Conservation (phyloP, 2,888 invertebrate genomes). For the Pseudoips prasinana region DNA sequence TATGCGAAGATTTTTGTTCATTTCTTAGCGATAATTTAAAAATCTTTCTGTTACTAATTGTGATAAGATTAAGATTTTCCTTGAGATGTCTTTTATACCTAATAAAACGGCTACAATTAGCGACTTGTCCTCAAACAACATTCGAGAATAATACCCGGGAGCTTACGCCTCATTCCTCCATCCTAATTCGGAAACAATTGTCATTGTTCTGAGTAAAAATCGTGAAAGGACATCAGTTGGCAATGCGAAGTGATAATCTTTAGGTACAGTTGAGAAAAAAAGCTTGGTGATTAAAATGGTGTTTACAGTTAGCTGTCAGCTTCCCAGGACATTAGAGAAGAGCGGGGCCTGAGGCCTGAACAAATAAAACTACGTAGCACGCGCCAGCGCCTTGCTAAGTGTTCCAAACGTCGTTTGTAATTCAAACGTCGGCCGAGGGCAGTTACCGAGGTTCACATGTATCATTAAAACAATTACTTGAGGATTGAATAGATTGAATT, state of each 20-base stretch:
- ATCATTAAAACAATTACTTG: too few species aligned
- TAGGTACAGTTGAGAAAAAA: conserved; percentile 6
- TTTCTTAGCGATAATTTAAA: conserved; percentile 3
- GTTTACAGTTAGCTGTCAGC: too few species aligned
- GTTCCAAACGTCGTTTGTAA: too few species aligned
- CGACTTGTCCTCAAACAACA: conserved; percentile 2
- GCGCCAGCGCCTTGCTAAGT: too few species aligned
- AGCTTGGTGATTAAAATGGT: conserved; percentile 23
- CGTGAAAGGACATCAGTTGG: conserved; percentile 59
- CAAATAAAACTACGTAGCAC: too few species aligned
- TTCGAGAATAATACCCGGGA: conserved; percentile 11
- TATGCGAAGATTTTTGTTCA: conserved; percentile 8
- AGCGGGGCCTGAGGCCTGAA: too few species aligned
- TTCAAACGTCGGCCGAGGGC: too few species aligned
- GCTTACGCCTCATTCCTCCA: conserved; percentile 16
- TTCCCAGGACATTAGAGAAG: too few species aligned
- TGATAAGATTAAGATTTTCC: too few species aligned
- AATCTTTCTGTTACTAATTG: not conserved
- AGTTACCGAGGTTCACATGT: too few species aligned
- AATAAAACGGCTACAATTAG: not conserved
- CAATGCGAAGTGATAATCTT: conserved; percentile 40
- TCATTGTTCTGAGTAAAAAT: conserved; percentile 54
- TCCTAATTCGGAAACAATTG: conserved; percentile 51
- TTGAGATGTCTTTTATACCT: too few species aligned
- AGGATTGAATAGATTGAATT: too few species aligned